Evolutionary conservation across 2,888 invertebrate species (phyloP), one percentile per base, ranked within the genome.

Genomic region (Tetrapedia diversipes): DNA sequence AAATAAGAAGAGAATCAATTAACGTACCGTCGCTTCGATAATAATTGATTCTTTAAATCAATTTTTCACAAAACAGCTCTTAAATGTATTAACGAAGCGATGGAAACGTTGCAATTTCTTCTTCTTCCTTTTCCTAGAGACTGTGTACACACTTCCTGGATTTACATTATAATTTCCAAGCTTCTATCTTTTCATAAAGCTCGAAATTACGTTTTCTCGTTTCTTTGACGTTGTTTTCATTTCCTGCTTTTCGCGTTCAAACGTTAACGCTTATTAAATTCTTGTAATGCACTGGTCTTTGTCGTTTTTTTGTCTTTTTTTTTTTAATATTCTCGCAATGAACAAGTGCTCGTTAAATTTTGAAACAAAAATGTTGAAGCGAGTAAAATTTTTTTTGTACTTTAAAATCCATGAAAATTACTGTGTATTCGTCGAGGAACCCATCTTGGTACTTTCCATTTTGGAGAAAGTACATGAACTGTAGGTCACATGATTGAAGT

Each of bases 401-500:
- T 32, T 6, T 32, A 16, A 34, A 6, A 19, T 11, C 2, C n/a
- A 16, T n/a, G 24, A 51, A 53, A 51, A 53, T 61, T 24, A 41
- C 24, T 39, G 7, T 14, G 41, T 1, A 27, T 41, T 34, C 34
- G 24, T 34, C 34, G 37, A 45, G 29, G 32, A 32, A 39, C 51
- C 53, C 45, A 43, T 43, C n/a, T n/a, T 56, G 47, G 19, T 39
- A 80, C 79, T 80, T 79, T 79, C 80, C 74, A 71, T 54, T 70
- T 75, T 51, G 37, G 79, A 71, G 79, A 80, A 80, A 80, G 80
- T 60, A 34, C 24, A 59, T 34, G 8, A 67, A 16, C 14, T 7
- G 34, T 49, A 68, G 39, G 39, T 51, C 34, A 32, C 59, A 16
- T 27, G 29, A 29, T 43, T 34, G 24, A n/a, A 27, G 11, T 14